Conservation (phyloP, 2,888 invertebrate species). For the Cheilosia soror region DNA sequence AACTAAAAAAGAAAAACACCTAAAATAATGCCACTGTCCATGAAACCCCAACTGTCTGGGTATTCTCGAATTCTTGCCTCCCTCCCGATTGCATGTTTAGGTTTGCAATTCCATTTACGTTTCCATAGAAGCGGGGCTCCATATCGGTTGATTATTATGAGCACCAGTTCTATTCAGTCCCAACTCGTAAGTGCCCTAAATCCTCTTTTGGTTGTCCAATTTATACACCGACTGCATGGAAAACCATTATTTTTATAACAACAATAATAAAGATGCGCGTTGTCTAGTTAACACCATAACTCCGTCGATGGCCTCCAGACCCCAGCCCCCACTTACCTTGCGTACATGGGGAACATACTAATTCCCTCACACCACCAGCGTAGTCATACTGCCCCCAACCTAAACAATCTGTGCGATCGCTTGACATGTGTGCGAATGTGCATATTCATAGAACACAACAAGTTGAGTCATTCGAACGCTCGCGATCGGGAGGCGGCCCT, state of each 20-base stretch:
- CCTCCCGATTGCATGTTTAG: no score
- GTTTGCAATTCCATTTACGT: conserved; percentile 9
- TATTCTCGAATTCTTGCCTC: not conserved
- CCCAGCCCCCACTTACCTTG: conserved; percentile 14
- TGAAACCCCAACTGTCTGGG: not conserved
- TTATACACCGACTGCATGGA: conserved; percentile 28
- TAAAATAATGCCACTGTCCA: no score
- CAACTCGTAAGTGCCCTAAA: conserved; percentile 43
- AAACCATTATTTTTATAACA: not conserved
- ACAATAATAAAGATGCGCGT: conserved; percentile 47
- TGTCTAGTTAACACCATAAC: conserved; percentile 54
- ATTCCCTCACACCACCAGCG: conserved; percentile 16
- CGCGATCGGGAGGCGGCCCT: conserved; percentile 29
- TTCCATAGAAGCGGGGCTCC: not conserved
- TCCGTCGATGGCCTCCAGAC: conserved; percentile 12
- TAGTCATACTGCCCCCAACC: conserved; percentile 30
- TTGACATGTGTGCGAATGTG: conserved; percentile 67
- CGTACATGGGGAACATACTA: conserved; percentile 47
- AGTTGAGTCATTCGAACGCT: conserved; percentile 57
- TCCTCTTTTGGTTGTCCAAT: conserved; percentile 51
- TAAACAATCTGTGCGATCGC: conserved; percentile 45
- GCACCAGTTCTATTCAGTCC: conserved; percentile 38
- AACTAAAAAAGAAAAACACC: no score
- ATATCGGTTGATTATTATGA: conserved; percentile 20
- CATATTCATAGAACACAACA: conserved; percentile 63